Conservation (phyloP, 2,888 invertebrate species). For the Calameuta idolon region DNA sequence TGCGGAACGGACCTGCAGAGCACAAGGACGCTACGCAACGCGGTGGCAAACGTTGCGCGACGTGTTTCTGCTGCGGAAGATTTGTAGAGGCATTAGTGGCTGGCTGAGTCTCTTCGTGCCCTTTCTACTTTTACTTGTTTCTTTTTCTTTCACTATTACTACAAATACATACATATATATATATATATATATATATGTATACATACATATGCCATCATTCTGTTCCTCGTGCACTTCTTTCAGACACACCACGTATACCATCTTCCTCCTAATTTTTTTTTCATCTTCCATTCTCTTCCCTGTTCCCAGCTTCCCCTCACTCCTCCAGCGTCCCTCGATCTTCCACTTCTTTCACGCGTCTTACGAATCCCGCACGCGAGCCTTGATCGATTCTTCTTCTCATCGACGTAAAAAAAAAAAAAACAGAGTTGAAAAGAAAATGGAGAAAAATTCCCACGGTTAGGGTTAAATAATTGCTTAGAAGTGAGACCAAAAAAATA, state of each 20-base stretch:
- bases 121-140: not conserved
- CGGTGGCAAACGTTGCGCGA: conserved; percentile 7
- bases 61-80: conserved; percentile 22
- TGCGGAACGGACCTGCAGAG: not conserved
- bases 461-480: not conserved
- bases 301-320: not conserved
- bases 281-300: not conserved
- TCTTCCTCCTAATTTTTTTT: not conserved
- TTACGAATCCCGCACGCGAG: not conserved
- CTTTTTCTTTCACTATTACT: not conserved
- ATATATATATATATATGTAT: too few relatives aligned
- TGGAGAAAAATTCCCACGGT: not conserved
- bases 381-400: not conserved
- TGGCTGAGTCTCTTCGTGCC: conserved; percentile 14
- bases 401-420: not conserved
- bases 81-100: conserved; percentile 36
- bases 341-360: not conserved
- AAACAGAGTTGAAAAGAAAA: not conserved
- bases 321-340: not conserved
- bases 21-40: not conserved
- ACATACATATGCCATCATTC: not conserved
- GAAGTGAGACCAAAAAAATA: not conserved
- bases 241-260: not conserved
- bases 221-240: not conserved
- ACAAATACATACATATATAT: too few relatives aligned